Evolutionary conservation across 2,113 vertebrate genomes (phyloP).

Genomic region (Marmota monax): DNA sequence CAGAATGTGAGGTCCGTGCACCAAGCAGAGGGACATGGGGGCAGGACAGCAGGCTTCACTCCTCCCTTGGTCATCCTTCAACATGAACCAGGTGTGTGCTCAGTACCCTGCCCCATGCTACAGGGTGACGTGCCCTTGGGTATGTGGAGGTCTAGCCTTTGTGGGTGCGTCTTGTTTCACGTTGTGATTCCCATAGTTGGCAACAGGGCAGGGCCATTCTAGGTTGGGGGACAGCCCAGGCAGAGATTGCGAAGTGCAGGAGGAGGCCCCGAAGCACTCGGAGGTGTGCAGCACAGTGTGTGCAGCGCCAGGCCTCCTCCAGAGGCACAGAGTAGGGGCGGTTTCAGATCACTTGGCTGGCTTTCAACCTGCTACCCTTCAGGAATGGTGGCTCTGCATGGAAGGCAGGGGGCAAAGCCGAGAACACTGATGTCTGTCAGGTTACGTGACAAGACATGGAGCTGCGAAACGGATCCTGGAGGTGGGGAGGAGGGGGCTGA

Average conservation of each 20-base stretch:
- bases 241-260: neutral
- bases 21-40: neutral
- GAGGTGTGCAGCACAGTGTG: rapidly evolving
- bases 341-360: neutral
- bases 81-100: rapidly evolving
- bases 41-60: neutral
- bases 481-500: neutral
- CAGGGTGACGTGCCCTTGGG: rapidly evolving
- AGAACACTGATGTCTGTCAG: rapidly evolving
- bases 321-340: rapidly evolving
- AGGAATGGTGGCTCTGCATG: too few relatives aligned
- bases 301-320: rapidly evolving
- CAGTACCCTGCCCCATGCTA: rapidly evolving
- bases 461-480: too few relatives aligned
- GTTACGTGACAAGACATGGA: neutral
- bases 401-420: neutral
- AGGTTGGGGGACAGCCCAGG: rapidly evolving
- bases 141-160: rapidly evolving
- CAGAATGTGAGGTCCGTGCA: neutral
- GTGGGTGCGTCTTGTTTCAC: neutral
- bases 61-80: rapidly evolving
- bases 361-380: rapidly evolving
- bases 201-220: neutral
- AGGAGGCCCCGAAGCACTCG: rapidly evolving
- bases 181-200: too few relatives aligned